These are phyloP conservation scores for Acomys russatus DNA, from an alignment of 2,797 vertebrate genomes.

Conservation along the genomic window DNA sequence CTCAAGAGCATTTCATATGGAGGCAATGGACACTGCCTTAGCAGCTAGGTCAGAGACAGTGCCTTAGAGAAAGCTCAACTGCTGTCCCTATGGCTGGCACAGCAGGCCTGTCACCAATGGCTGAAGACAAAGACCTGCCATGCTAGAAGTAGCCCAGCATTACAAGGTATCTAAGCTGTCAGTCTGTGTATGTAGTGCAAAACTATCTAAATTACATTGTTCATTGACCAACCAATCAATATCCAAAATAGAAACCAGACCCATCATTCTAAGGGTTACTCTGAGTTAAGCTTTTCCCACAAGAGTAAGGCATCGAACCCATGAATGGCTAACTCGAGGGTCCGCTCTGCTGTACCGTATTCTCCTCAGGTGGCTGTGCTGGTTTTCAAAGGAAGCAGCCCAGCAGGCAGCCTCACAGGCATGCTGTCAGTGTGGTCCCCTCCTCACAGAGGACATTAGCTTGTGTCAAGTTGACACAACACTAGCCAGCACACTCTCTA, in stretches of 20 bases:
- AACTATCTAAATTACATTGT: neutral
- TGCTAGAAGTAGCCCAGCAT: neutral
- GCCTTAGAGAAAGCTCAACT: neutral
- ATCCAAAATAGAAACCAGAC: neutral
- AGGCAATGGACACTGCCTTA: neutral
- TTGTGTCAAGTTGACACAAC: neutral
- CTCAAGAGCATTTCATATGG: neutral
- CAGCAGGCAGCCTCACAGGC: neutral
- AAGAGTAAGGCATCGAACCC: neutral
- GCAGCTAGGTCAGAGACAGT: neutral
- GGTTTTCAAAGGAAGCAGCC: neutral
- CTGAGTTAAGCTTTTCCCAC: neutral
- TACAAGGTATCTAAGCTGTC: neutral
- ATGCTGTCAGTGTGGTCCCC: no score
- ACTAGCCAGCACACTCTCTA: neutral
- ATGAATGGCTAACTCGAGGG: no score
- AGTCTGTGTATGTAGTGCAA: no score
- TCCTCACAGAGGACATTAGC: neutral
- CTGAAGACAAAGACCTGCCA: neutral
- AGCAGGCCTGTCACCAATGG: neutral
- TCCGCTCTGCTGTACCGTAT: neutral
- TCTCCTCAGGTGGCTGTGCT: accelerated
- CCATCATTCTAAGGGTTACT: neutral
- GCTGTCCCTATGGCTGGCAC: neutral
- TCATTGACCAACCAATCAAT: neutral